phyloP scores from a whole-genome alignment of 2,797 vertebrate genomes.

The Characodon lateralis region DNA sequence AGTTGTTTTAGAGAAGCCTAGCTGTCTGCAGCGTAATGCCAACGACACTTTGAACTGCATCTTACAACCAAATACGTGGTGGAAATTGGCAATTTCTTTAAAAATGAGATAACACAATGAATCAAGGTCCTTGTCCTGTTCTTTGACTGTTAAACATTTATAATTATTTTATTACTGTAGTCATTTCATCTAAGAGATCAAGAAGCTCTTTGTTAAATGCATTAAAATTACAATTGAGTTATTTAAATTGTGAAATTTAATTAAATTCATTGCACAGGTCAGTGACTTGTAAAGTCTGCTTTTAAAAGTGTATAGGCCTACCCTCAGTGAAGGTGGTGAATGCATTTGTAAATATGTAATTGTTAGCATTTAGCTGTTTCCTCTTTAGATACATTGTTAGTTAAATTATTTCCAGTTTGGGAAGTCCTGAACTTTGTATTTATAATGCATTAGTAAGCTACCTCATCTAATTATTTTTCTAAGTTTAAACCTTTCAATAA shows the following conservation, averaged over 20 bases:
- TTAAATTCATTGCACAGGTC: conserved; percentile 37
- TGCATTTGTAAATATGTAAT: conserved; percentile 78
- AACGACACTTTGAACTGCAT: not conserved
- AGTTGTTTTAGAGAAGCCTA: not conserved
- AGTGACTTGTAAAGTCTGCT: conserved; percentile 27
- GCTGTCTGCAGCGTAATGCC: too few relatives aligned
- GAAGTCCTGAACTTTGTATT: conserved; percentile 56
- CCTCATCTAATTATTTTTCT: conserved; percentile 32
- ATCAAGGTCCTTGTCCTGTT: not conserved
- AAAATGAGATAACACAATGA: not conserved
- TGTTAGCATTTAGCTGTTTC: conserved; percentile 52
- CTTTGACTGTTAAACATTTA: not conserved
- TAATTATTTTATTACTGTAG: not conserved
- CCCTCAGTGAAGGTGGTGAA: conserved; percentile 56
- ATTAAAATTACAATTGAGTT: conserved; percentile 34
- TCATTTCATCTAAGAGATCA: conserved; percentile 37
- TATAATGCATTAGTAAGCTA: conserved; percentile 54
- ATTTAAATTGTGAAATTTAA: conserved; percentile 64
- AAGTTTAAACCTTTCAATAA: conserved; percentile 62
- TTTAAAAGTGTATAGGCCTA: conserved; percentile 36
- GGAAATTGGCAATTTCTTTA: not conserved
- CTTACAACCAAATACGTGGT: not conserved
- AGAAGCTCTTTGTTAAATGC: conserved; percentile 62
- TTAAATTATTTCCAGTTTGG: conserved; percentile 64
- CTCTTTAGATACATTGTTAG: conserved; percentile 38